A percentile compares a stretch with the other conserved stretches of the same genome.
phyloP scores from a whole-genome alignment of 2,113 vertebrate species.

The Pelmatolapia mariae region DNA sequence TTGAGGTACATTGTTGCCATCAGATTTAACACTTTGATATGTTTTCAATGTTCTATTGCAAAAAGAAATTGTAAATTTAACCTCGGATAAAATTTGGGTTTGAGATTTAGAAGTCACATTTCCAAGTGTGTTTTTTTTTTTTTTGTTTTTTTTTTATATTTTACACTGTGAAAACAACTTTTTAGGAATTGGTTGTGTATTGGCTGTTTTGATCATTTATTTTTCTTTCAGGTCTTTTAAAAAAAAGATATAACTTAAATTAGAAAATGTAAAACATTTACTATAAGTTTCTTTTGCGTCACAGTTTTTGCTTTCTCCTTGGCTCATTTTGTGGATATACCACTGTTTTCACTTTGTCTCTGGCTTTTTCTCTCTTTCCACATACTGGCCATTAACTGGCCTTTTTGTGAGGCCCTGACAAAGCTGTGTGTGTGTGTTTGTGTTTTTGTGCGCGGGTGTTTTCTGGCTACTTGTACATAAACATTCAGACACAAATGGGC shows the following conservation, averaged over 20 bases:
- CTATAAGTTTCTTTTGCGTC: background rate
- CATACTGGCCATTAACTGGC: background rate
- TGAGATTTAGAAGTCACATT: background rate
- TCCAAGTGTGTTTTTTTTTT: too few relatives aligned
- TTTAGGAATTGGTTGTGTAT: background rate
- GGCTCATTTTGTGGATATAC: background rate
- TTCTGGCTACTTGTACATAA: slow-evolving; percentile 17
- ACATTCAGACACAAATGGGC: slow-evolving; percentile 10
- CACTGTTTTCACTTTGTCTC: background rate
- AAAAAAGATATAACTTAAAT: too few relatives aligned
- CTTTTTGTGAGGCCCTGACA: background rate
- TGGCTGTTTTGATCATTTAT: background rate
- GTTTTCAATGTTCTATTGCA: too few relatives aligned
- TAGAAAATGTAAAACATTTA: too few relatives aligned
- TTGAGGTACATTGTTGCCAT: background rate
- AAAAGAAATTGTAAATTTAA: background rate
- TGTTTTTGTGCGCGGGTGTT: background rate
- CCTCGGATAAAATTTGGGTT: background rate
- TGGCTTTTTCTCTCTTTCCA: background rate
- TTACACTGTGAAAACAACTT: too few relatives aligned
- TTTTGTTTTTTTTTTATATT: too few relatives aligned
- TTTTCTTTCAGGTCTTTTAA: background rate
- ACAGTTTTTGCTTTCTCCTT: background rate
- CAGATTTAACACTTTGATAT: background rate
- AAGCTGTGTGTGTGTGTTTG: background rate